Conservation (phyloP, 1,140 invertebrate species). For the Drosophila triauraria region DNA sequence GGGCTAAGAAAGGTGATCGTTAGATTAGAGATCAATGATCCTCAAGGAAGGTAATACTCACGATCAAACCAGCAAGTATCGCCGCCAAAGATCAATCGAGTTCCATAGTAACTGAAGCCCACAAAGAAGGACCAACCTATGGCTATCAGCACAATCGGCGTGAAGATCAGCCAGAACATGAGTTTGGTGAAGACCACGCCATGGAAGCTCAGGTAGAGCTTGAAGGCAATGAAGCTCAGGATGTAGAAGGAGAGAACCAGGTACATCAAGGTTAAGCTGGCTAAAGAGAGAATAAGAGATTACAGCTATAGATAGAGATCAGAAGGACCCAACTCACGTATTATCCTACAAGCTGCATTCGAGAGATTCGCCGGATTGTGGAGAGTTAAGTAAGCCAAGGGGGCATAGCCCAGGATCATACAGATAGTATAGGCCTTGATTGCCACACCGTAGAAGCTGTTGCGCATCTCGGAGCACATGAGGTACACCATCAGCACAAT, state of each 20-base stretch:
- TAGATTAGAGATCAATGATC: neutral
- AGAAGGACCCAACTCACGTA: conserved; percentile 58
- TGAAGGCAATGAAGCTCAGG: conserved; percentile 76
- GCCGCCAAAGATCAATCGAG: conserved; percentile 61
- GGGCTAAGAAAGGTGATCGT: conserved; percentile 40
- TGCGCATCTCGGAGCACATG: conserved; percentile 76
- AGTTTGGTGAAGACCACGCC: conserved; percentile 74
- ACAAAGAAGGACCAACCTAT: conserved; percentile 74
- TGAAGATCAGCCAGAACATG: conserved; percentile 81
- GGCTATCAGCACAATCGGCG: conserved; percentile 65
- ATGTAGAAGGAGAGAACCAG: conserved; percentile 78
- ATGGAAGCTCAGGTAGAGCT: conserved; percentile 76
- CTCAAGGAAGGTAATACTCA: conserved; percentile 35
- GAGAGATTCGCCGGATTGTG: conserved; percentile 70
- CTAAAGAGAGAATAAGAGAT: conserved; percentile 18
- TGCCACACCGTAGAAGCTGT: conserved; percentile 79
- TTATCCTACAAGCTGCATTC: conserved; percentile 56
- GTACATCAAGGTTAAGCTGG: conserved; percentile 63
- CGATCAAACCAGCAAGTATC: conserved; percentile 83
- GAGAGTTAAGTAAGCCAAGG: conserved; percentile 68
- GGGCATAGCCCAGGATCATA: conserved; percentile 74
- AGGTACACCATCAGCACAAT: conserved; percentile 75
- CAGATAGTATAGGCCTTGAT: conserved; percentile 73
- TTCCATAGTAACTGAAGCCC: conserved; percentile 58
- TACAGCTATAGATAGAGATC: too few relatives aligned